A percentile compares a stretch with the other conserved stretches of the same genome.
Conservation (phyloP, 2,797 vertebrate species). For the Alectoris magna region DNA sequence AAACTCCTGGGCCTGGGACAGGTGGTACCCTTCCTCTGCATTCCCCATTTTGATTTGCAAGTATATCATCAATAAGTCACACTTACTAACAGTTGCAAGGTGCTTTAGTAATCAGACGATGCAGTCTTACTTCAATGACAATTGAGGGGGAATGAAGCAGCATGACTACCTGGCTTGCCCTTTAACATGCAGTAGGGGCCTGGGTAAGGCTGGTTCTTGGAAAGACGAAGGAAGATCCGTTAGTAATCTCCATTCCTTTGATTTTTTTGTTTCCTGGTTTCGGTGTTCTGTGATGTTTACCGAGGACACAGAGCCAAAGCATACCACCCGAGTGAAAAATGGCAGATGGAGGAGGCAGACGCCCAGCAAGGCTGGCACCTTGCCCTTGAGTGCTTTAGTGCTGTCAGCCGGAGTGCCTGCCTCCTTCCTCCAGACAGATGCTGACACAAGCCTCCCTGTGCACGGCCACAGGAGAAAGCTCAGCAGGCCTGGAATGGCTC, state of each 20-base stretch:
- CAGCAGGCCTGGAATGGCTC: conserved; percentile 41
- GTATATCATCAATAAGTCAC: background rate
- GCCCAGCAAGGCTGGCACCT: background rate
- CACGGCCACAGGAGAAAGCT: background rate
- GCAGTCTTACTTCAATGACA: background rate
- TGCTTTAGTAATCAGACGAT: background rate
- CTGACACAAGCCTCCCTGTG: background rate
- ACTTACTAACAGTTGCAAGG: background rate
- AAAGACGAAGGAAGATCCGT: background rate
- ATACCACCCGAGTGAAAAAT: background rate
- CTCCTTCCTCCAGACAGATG: background rate
- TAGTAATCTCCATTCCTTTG: accelerated
- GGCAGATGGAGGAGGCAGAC: background rate
- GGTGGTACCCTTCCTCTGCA: background rate
- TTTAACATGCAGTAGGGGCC: background rate
- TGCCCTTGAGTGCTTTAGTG: background rate
- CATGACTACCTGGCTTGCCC: background rate
- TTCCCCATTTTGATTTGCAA: background rate
- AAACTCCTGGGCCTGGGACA: background rate
- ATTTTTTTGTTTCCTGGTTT: conserved; percentile 59
- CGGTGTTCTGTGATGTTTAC: background rate
- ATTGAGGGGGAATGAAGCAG: background rate
- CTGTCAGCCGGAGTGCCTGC: background rate
- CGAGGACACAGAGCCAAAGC: background rate
- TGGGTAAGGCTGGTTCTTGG: background rate